A percentile compares a stretch with the other conserved stretches of the same genome.
These are phyloP conservation scores for Scylla paramamosain DNA, from an alignment of 1,140 invertebrate genomes.

Conservation along the genomic window DNA sequence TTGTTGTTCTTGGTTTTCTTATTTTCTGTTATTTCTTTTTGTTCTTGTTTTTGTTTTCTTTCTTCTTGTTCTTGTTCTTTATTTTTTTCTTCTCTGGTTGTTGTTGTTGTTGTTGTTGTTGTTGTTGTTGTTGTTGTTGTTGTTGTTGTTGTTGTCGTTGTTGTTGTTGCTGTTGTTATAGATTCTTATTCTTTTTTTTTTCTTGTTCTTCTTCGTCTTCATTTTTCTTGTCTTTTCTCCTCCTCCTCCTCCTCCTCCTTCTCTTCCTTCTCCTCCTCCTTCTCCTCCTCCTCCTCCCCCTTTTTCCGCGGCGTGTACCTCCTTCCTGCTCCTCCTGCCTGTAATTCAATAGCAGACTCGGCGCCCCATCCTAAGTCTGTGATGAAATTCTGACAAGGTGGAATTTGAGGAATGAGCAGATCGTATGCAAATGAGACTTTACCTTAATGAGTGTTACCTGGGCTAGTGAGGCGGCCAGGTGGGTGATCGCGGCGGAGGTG, in stretches of 20 bases:
- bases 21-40: background rate
- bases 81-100: background rate
- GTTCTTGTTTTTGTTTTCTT: background rate
- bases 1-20: background rate
- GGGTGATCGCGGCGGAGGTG: no score
- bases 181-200: background rate
- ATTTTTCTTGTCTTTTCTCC: no score
- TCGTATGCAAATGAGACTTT: conserved; percentile 13
- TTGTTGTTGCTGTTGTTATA: background rate
- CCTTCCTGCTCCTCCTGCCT: background rate
- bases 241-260: background rate
- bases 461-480: background rate
- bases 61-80: background rate
- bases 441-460: conserved; percentile 24
- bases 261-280: background rate
- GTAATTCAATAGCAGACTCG: background rate
- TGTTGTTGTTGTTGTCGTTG: background rate
- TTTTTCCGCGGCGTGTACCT: background rate
- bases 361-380: background rate
- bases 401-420: background rate
- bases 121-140: background rate
- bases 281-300: background rate
- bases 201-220: background rate
- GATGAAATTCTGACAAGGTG: background rate
- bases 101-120: background rate